Percentiles rank a stretch among this genome's conserved stretches.
Conservation (phyloP, 2,797 vertebrate species). For the Danio albolineatus region DNA sequence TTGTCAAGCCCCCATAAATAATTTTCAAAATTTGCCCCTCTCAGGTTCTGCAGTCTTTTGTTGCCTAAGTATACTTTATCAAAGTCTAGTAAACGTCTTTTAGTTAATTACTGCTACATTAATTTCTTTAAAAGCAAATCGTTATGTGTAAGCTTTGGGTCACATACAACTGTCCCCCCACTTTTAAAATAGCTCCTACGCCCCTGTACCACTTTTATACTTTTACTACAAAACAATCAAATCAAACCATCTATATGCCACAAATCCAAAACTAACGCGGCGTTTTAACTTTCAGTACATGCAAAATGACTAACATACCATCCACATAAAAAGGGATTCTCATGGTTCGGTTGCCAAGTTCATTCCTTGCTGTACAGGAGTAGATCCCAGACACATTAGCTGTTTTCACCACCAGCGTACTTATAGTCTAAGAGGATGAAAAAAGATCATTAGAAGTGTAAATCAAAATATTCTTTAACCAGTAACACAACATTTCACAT, state of each 20-base stretch:
- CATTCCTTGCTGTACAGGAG: constrained; percentile 81
- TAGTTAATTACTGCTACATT: too few species aligned
- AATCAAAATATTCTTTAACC: not conserved
- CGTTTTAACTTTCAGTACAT: not conserved
- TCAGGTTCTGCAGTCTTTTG: too few species aligned
- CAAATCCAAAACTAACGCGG: not conserved
- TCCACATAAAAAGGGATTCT: constrained; percentile 81
- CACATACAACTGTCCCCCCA: too few species aligned
- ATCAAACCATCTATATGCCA: not conserved
- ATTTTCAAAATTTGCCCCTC: too few species aligned
- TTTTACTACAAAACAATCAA: not conserved
- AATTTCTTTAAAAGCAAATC: too few species aligned
- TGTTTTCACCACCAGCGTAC: constrained; percentile 76
- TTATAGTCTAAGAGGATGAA: constrained; percentile 77
- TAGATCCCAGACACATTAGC: constrained; percentile 82
- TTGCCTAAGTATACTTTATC: too few species aligned
- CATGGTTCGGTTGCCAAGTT: constrained; percentile 68
- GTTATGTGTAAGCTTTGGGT: too few species aligned
- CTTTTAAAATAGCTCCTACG: too few species aligned
- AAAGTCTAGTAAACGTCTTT: too few species aligned
- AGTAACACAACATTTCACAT: not conserved
- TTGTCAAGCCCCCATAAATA: too few species aligned
- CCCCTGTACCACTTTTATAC: constrained; percentile 36
- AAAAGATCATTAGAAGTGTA: constrained; percentile 40
- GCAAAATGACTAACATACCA: constrained; percentile 78